These are phyloP conservation scores for Beris morrisii DNA, from an alignment of 2,888 invertebrate genomes.

Conservation along the genomic window DNA sequence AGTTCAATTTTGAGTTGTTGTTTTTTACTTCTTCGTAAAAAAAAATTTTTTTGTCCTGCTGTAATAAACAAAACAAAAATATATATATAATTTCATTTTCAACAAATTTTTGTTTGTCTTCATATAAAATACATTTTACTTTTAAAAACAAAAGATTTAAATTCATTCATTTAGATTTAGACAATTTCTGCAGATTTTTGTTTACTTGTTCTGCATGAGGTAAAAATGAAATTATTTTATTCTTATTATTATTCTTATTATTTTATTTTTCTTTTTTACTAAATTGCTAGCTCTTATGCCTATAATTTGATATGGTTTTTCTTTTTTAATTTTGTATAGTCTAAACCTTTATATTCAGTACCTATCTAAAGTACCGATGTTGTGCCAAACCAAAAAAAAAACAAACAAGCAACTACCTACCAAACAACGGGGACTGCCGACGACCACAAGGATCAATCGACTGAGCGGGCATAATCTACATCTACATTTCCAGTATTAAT, in stretches of 20 bases:
- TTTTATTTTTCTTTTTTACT: conserved; percentile 16
- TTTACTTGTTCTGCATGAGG: conserved; percentile 31
- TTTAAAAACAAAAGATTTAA: conserved; percentile 16
- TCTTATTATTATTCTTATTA: conserved; percentile 6
- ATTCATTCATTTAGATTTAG: conserved; percentile 29
- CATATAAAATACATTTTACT: conserved; percentile 3
- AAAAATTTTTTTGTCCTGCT: conserved; percentile 17
- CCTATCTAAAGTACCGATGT: conserved; percentile 32
- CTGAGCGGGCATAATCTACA: conserved; percentile 25
- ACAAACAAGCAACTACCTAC: background rate
- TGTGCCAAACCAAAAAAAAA: conserved; percentile 27
- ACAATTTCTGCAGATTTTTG: conserved; percentile 26
- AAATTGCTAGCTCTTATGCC: conserved; percentile 13
- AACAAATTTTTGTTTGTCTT: conserved; percentile 28
- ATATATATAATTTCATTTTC: conserved; percentile 23
- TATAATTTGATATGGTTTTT: conserved; percentile 28
- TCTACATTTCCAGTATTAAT: conserved; percentile 32
- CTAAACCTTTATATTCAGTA: conserved; percentile 33
- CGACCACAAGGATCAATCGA: conserved; percentile 13
- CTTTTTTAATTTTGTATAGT: conserved; percentile 32
- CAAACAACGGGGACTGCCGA: conserved; percentile 7
- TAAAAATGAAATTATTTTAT: conserved; percentile 12
- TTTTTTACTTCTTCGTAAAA: conserved; percentile 15
- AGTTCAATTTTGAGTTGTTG: conserved; percentile 29
- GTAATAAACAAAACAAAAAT: conserved; percentile 19